Evolutionary conservation across 2,113 vertebrate genomes (phyloP), one percentile per base, ranked within the genome.

Genomic region (Campylomormyrus numenius): DNA sequence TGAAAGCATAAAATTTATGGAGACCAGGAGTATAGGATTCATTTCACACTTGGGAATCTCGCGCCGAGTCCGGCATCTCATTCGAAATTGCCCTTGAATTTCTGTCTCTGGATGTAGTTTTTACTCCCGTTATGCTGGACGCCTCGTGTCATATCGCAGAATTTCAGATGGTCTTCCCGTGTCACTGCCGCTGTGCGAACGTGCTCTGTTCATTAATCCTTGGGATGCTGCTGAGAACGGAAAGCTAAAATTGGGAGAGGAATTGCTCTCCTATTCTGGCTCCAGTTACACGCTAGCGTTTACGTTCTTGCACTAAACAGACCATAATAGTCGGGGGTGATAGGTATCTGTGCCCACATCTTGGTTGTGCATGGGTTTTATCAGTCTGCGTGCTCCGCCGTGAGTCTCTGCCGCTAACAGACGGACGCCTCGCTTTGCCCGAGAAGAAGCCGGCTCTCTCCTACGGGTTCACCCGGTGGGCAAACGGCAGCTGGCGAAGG

Each of bases 21-120:
- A 87, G 50, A 39, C 85, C 85, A 53, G 15, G 24, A 35, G n/a
- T 53, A 53, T 13, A 50, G 35, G 27, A 24, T 42, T 85, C 39
- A 85, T 85, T 85, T 85, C 85, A 87, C 85, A 87, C 85, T 87
- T 10, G 50, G 49, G 27, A 87, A 53, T 87, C 21, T 56, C 17
- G n/a, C 27, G 13, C 15, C 3, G 17, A 56, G 50, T 35, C 24
- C 19, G n/a, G 15, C n/a, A 53, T 53, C 27, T 87, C 24, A 53
- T 87, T 87, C 31, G 2, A 53, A 53, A 35, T 87, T 87, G 27
- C 85, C 24, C 21, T 87, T 53, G 85, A 87, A 53, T 53, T 87
- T 87, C 9, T 31, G 10, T 52, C n/a, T 52, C 2, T 87, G 27
- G 48, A n/a, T 87, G 85, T 87, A 24, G 11, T 31, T 87, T 87